Evolutionary conservation across 1,140 invertebrate genomes (phyloP), one percentile per base, ranked within the genome.

Genomic region (Acromyrmex charruanus): DNA sequence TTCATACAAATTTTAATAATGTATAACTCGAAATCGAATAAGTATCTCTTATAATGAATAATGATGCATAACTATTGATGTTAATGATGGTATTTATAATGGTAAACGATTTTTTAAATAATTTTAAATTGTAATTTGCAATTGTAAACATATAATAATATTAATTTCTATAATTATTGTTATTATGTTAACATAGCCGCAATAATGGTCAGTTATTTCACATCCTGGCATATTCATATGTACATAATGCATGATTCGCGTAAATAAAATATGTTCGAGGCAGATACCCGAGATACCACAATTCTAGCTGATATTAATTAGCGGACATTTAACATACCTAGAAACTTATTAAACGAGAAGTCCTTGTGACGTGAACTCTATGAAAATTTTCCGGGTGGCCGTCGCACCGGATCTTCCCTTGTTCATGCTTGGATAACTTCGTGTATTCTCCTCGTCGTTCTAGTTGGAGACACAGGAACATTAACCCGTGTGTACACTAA

Each of bases 371-470:
- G 35, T 35, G 25, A 55, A 21, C 18, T 28, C 25, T 31, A 35
- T 18, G 61, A 79, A 74, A 71, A 63, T 77, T 53, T 86, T 72
- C 35, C 35, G 55, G 58, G 12, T 65, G 21, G 18, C 51, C 39
- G 63, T 66, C 16, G n/a, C 25, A 39, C 25, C 55, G 53, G 21
- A 68, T 77, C 53, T 55, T 10, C 39, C n/a, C n/a, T 49, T 28
- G 61, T 88, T 88, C 88, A 86, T 86, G 55, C 69, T 75, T 49
- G 80, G 28, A 18, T 25, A 75, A 84, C 39, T 51, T 16, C 21
- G 35, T 58, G 21, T 71, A 59, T 58, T 39, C 65, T 59, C 18
- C n/a, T 35, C 4, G 28, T 35, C 4, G 28, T 61, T 74, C 39
- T 61, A 74, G 39, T 82, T 51, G 28, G n/a, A 35, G 39, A 44